These are phyloP conservation scores for Sipha flava DNA, from an alignment of 1,140 invertebrate genomes.

Conservation along the genomic window DNA sequence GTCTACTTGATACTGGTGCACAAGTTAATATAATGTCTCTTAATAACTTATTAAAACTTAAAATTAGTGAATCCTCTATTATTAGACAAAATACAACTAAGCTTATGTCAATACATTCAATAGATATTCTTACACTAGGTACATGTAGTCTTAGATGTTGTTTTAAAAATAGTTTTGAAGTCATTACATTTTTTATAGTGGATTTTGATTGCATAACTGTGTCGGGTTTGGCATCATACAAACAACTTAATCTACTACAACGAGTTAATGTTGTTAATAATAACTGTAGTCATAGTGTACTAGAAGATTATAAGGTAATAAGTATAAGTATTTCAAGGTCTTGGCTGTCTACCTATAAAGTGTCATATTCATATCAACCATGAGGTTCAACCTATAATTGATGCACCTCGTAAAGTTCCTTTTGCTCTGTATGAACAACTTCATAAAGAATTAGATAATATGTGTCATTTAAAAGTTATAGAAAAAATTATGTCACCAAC, in stretches of 20 bases:
- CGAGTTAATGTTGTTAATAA: constrained; percentile 32
- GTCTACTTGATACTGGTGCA: neutral
- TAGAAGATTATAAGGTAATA: constrained; percentile 29
- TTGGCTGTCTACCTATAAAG: constrained; percentile 15
- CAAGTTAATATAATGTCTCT: neutral
- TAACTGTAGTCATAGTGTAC: neutral
- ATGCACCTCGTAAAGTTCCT: constrained; percentile 41
- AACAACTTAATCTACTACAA: constrained; percentile 36
- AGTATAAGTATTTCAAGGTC: constrained; percentile 35
- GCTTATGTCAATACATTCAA: neutral
- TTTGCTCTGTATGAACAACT: constrained; percentile 40
- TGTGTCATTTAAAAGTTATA: constrained; percentile 41
- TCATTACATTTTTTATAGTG: neutral
- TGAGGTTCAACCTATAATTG: constrained; percentile 38
- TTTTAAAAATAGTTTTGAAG: neutral
- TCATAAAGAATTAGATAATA: constrained; percentile 35
- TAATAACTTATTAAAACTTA: neutral
- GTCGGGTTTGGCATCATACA: neutral
- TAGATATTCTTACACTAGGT: neutral
- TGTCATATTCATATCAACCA: constrained; percentile 35
- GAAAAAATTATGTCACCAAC: constrained; percentile 41
- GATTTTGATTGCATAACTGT: neutral
- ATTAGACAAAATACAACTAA: neutral
- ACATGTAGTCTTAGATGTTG: neutral
- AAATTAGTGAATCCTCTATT: neutral